Conservation (phyloP, 2,888 invertebrate genomes). For the Apeira syringaria region DNA sequence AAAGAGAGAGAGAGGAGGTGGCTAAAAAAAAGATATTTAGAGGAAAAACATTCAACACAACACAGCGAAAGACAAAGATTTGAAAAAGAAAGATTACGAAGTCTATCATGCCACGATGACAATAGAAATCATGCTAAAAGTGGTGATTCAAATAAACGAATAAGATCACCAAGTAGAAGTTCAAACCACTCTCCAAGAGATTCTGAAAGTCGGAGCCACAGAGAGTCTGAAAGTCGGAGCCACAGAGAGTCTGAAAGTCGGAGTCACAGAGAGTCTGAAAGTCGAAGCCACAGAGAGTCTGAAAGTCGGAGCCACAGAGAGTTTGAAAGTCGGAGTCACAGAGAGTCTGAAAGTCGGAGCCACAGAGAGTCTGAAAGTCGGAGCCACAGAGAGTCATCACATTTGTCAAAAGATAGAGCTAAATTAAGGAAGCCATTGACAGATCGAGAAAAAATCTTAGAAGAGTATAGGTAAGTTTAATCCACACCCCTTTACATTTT, state of each 20-base stretch:
- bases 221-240: conserved; percentile 35
- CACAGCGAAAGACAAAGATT: conserved; percentile 52
- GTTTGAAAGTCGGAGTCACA: conserved; percentile 31
- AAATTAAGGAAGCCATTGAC: conserved; percentile 50
- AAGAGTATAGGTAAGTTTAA: conserved; percentile 62
- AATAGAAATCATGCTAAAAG: conserved; percentile 43
- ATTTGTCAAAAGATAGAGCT: conserved; percentile 34
- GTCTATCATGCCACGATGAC: conserved; percentile 44
- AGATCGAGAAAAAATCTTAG: conserved; percentile 72
- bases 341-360: conserved; percentile 35
- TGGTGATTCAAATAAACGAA: conserved; percentile 35
- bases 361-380: conserved; percentile 32
- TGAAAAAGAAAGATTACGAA: conserved; percentile 49
- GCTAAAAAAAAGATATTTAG: conserved; percentile 23
- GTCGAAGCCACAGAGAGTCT: conserved; percentile 24
- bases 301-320: conserved; percentile 34
- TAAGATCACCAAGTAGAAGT: conserved; percentile 37
- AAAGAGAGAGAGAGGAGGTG: conserved; percentile 41
- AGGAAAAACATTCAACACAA: conserved; percentile 27
- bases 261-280: too few relatives aligned
- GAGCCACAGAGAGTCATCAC: conserved; percentile 43
- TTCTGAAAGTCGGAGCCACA: conserved; percentile 32
- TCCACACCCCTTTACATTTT: too few relatives aligned
- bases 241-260: conserved; percentile 32
- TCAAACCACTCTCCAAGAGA: conserved; percentile 17